Base-by-base conservation (phyloP, 2,888 invertebrate genomes). In the Xylophagus ater region DNA sequence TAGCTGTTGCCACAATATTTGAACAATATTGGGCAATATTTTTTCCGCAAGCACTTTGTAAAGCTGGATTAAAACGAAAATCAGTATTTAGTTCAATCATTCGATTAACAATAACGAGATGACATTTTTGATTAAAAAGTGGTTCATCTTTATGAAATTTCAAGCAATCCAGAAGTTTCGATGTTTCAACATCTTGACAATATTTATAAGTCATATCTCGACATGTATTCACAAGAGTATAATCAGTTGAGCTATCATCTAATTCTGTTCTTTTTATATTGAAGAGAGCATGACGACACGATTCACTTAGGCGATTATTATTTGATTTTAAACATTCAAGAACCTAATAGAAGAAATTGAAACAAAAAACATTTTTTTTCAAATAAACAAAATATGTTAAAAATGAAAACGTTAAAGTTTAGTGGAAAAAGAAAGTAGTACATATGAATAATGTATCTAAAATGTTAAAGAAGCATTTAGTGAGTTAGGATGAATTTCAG, bases 11-110 rank as follows among this genome's bases (percentile, higher is more conserved):
- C 13, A 69, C 60, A 49, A 76, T 68, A 45, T 68, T 58, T 20
- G 68, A 65, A 56, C 83, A 83, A 58, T 75, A 77, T 52, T 78
- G 81, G 42, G 76, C 73, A 14, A 94, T 89, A 58, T 94, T 94
- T 45, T 69, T 59, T 48, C 76, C 75, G 58, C 96, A 96, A 10
- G 82, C 77, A 51, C 75, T 74, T 58, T 84, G 81, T 40, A 96
- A 68, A 15, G 80, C 75, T 3, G 84, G 85, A 67, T 94, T 92
- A 45, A 94, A 78, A 44, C 92, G 76, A 54, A 84, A 88, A 65
- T 96, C 94, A 42, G 81, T 76, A 56, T 86, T 87, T 61, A 88
- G 88, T 60, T 90, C 87, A 47, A 88, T 81, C 76, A 92, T 81
- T 50, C 93, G 74, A 56, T 84, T 81, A 1, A 85, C 72, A n/a